Evolutionary conservation across 2,797 vertebrate genomes (phyloP).

Genomic region (Hydrocynus forskahlii): DNA sequence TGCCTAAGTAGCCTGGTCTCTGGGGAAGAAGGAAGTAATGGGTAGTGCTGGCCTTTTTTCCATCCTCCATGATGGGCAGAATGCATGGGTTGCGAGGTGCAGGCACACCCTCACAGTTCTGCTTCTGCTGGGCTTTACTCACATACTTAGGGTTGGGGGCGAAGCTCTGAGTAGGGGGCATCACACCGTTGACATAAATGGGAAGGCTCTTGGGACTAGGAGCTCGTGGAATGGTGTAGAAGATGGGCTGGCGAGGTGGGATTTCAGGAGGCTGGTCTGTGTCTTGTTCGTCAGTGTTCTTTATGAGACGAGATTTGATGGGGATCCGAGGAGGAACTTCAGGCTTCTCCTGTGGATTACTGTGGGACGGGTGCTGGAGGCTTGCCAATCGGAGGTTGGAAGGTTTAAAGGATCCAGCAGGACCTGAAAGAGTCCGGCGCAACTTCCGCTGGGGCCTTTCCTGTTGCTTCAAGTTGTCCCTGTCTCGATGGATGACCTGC

Average conservation of each 20-base stretch:
- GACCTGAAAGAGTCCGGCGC: constrained; percentile 80
- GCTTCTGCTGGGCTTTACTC: constrained; percentile 88
- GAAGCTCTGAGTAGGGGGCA: constrained; percentile 98
- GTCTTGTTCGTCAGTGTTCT: constrained; percentile 74
- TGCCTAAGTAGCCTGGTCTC: constrained; percentile 81
- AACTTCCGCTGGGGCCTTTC: constrained; percentile 73
- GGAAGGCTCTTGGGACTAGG: constrained; percentile 95
- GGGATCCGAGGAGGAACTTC: constrained; percentile 90
- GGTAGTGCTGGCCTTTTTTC: constrained; percentile 90
- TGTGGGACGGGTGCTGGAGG: constrained; percentile 70
- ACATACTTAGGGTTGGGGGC: constrained; percentile 97
- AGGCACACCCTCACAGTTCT: constrained; percentile 83
- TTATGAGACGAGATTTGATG: constrained; percentile 83
- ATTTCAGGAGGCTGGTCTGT: constrained; percentile 91
- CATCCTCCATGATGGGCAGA: constrained; percentile 94
- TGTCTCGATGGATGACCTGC: constrained; percentile 38
- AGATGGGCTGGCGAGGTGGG: constrained; percentile 89
- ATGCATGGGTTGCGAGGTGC: constrained; percentile 81
- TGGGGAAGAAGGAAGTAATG: constrained; percentile 96
- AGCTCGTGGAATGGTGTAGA: constrained; percentile 83
- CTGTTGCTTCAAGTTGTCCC: constrained; percentile 59
- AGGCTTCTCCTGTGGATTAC: constrained; percentile 80
- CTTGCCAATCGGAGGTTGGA: constrained; percentile 62
- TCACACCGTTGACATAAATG: constrained; percentile 93
- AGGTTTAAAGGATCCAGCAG: constrained; percentile 83